These are phyloP conservation scores for Gymnosoma rotundatum DNA, from an alignment of 2,888 invertebrate species.

Conservation along the genomic window DNA sequence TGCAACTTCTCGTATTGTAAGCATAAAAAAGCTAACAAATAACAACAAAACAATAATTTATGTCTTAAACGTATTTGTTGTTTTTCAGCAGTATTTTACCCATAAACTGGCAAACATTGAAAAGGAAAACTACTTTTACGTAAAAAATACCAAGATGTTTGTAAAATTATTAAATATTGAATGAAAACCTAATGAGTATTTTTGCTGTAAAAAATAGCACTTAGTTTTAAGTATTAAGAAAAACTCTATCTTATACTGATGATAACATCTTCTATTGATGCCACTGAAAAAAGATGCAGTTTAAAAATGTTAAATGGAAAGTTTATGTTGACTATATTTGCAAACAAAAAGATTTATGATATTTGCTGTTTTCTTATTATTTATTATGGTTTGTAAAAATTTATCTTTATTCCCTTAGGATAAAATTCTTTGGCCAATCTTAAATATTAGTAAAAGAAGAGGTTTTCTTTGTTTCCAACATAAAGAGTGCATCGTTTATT, in stretches of 20 bases:
- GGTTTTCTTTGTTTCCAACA: slow-evolving; percentile 25
- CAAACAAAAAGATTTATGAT: neutral
- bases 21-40: neutral
- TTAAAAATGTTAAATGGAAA: slow-evolving; percentile 17
- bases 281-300: slow-evolving; percentile 25
- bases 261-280: slow-evolving; percentile 13
- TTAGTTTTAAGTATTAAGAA: neutral
- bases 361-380: slow-evolving; percentile 9
- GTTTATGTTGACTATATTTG: neutral
- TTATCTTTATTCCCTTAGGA: slow-evolving; percentile 49
- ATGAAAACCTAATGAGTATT: slow-evolving; percentile 16
- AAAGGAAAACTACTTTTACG: slow-evolving; percentile 48
- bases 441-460: neutral
- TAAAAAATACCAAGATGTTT: slow-evolving; percentile 28
- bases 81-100: slow-evolving; percentile 27
- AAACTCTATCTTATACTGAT: neutral
- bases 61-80: slow-evolving; percentile 12
- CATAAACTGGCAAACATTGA: slow-evolving; percentile 32
- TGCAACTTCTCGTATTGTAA: slow-evolving; percentile 45
- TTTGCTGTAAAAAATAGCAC: neutral
- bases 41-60: slow-evolving; percentile 32
- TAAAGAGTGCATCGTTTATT: slow-evolving; percentile 12
- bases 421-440: neutral
- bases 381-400: slow-evolving; percentile 1
- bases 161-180: neutral